Conservation (phyloP, 2,888 invertebrate genomes). For the Drosophila mercatorum region DNA sequence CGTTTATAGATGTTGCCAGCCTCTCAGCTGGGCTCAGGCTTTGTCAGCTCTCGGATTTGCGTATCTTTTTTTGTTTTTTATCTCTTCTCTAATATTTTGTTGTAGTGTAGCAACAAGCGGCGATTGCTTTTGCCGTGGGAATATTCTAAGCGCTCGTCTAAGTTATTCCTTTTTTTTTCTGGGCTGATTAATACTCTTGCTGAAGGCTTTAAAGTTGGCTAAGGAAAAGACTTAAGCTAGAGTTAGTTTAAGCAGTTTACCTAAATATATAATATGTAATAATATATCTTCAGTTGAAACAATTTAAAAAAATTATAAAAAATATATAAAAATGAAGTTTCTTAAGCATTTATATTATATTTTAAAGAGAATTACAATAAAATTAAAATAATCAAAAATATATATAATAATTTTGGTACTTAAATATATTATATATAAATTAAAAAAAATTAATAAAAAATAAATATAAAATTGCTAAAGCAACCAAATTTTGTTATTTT, state of each 20-base stretch:
- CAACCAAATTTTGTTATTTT: no score
- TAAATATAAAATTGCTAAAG: no score
- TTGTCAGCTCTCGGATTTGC: conserved; percentile 34
- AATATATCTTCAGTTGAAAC: no score
- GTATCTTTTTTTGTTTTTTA: conserved; percentile 15
- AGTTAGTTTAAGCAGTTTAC: not conserved
- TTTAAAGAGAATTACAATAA: no score
- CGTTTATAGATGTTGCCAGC: conserved; percentile 72
- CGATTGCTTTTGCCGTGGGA: conserved; percentile 63
- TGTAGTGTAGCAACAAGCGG: conserved; percentile 58
- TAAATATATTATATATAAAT: no score
- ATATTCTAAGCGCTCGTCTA: conserved; percentile 56
- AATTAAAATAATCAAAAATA: no score
- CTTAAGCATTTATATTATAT: no score
- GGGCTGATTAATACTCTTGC: conserved; percentile 4
- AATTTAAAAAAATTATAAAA: no score
- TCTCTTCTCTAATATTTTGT: conserved; percentile 53
- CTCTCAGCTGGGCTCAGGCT: conserved; percentile 8
- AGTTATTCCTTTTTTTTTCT: conserved; percentile 20
- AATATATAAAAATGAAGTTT: no score
- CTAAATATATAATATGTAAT: not conserved
- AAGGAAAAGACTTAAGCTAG: no score
- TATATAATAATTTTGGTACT: no score
- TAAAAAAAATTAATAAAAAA: no score
- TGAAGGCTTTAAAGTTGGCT: not conserved